phyloP scores from a whole-genome alignment of 2,888 invertebrate genomes.

The Amblyteles armatorius region DNA sequence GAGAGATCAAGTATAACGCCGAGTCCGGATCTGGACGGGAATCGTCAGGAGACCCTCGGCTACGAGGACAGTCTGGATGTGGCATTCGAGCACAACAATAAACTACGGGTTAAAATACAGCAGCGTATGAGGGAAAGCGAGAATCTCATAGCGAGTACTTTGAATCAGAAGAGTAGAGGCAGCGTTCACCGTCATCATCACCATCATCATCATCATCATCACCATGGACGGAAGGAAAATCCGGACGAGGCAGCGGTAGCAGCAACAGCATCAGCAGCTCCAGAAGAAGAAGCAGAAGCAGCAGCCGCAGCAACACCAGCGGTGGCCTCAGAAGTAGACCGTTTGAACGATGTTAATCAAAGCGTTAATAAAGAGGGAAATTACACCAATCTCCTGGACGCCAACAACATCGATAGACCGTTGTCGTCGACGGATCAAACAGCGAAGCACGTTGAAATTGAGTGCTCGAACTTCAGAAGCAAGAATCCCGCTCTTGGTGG shows the following conservation, averaged over 20 bases:
- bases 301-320: conserved; percentile 56
- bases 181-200: conserved; percentile 62
- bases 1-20: conserved; percentile 78
- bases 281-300: conserved; percentile 47
- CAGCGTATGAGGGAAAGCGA: conserved; percentile 83
- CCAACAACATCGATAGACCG: conserved; percentile 58
- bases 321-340: conserved; percentile 48
- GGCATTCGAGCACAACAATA: conserved; percentile 83
- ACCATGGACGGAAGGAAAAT: conserved; percentile 58
- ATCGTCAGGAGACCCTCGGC: conserved; percentile 79
- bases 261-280: conserved; percentile 32
- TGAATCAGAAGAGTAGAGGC: conserved; percentile 75
- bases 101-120: conserved; percentile 82
- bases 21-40: conserved; percentile 75
- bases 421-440: conserved; percentile 30
- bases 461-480: conserved; percentile 74
- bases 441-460: conserved; percentile 64
- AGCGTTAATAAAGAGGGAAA: conserved; percentile 41
- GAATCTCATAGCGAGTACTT: conserved; percentile 80
- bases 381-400: conserved; percentile 43
- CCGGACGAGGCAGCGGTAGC: conserved; percentile 49
- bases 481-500: conserved; percentile 77
- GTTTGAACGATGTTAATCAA: conserved; percentile 43
- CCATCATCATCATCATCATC: conserved; percentile 65
- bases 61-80: conserved; percentile 83